These are phyloP conservation scores for Pholis gunnellus DNA, from an alignment of 2,113 vertebrate genomes.

Conservation along the genomic window DNA sequence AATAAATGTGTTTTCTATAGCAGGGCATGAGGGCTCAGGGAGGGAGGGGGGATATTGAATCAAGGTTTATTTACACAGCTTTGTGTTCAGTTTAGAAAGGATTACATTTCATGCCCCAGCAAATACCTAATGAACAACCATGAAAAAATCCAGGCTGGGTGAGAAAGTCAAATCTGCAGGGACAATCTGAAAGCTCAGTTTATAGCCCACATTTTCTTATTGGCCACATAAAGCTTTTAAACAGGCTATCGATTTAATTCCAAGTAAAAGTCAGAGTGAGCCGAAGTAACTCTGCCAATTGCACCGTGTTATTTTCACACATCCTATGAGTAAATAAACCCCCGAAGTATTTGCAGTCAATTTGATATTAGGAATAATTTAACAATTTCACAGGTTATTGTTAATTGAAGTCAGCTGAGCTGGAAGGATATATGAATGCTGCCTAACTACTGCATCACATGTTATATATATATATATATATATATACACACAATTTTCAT, in stretches of 20 bases:
- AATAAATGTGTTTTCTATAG: constrained; percentile 44
- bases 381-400: neutral
- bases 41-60: constrained; percentile 30
- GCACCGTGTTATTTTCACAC: too few relatives aligned
- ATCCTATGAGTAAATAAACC: neutral
- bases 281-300: neutral
- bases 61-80: constrained; percentile 77
- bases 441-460: too few relatives aligned
- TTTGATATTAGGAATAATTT: neutral
- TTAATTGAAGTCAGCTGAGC: neutral
- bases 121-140: constrained; percentile 61
- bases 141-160: constrained; percentile 48
- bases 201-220: constrained; percentile 22
- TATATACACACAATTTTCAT: too few relatives aligned
- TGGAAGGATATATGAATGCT: too few relatives aligned
- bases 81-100: constrained; percentile 64
- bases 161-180: constrained; percentile 41
- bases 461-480: too few relatives aligned
- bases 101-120: constrained; percentile 67
- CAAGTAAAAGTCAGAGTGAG: neutral
- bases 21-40: constrained; percentile 7
- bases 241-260: constrained; percentile 29
- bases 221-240: constrained; percentile 8
- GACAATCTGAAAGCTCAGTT: constrained; percentile 24
- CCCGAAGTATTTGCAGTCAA: neutral